Evolutionary conservation across 2,888 invertebrate species (phyloP), one percentile per base, ranked within the genome.

Genomic region (Spialia ferax): DNA sequence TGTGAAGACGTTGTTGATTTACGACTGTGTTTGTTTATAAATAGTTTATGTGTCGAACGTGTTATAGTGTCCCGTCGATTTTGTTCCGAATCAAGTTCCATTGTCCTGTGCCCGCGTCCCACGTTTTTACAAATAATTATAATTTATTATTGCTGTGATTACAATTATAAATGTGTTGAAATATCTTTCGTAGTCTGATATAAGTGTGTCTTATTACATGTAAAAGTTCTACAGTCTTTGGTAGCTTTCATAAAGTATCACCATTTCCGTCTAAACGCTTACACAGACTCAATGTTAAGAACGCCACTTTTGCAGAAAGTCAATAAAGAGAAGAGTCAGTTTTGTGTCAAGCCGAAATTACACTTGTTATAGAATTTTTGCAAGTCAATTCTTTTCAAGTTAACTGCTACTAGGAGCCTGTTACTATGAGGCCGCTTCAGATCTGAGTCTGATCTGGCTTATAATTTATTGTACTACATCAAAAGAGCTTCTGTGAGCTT

Each of bases 111-210:
- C 84, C 88, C 85, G 80, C 83, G 81, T 81, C 83, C 84, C 83
- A 77, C 80, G 74, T 84, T 76, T 83, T 80, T 78, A 84, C 77
- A 80, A 83, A 76, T 88, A 82, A 86, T 84, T 89, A 87, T 91
- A 88, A 90, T 92, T 92, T 89, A 89, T 82, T 81, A 80, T 87
- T 88, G 88, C 91, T 92, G 91, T 93, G 91, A 93, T 93, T 91
- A 91, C 88, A 89, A 88, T 86, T 89, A 88, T 89, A 85, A 55
- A 87, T 85, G 85, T 85, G 85, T 89, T 90, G 83, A 85, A 85
- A 81, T 84, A 79, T 83, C 83, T 84, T 83, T 79, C 77, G 79
- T 86, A 86, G 85, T 83, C 82, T 84, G 83, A 83, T 73, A 79
- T 84, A 83, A 83, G 85, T 83, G 84, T 82, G 84, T 85, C 84